Conservation (phyloP, 2,888 invertebrate genomes). For the Apodemia duryi region DNA sequence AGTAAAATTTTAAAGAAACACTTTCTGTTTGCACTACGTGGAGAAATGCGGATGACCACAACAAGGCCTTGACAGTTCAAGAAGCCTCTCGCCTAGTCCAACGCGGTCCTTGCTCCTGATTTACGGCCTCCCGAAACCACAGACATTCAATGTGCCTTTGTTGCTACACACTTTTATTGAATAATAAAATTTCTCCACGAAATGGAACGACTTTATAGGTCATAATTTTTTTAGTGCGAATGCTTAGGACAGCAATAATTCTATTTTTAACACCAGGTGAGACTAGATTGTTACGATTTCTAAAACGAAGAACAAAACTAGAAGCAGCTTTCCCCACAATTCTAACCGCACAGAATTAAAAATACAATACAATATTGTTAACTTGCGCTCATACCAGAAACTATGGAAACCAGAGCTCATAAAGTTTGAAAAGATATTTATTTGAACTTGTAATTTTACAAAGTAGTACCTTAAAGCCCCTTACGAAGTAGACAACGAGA, state of each 20-base stretch:
- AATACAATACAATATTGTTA: background rate
- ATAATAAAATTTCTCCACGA: slow-evolving; percentile 74
- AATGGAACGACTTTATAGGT: slow-evolving; percentile 73
- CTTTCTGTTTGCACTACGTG: slow-evolving; percentile 49
- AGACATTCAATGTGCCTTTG: slow-evolving; percentile 74
- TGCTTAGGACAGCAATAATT: slow-evolving; percentile 32
- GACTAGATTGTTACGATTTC: background rate
- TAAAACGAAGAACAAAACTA: slow-evolving; percentile 3
- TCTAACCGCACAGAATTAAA: slow-evolving; percentile 5
- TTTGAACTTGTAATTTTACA: background rate
- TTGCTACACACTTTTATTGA: slow-evolving; percentile 71
- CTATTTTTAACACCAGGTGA: slow-evolving; percentile 18
- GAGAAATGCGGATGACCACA: slow-evolving; percentile 61
- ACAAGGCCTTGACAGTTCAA: slow-evolving; percentile 70
- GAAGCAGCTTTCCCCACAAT: background rate
- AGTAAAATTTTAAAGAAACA: slow-evolving; percentile 25
- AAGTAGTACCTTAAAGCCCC: background rate
- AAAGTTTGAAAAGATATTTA: background rate
- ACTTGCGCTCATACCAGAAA: background rate
- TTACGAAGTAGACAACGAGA: too few species aligned
- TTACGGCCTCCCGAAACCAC: slow-evolving; percentile 72
- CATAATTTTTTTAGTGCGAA: slow-evolving; percentile 61
- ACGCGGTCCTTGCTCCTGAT: slow-evolving; percentile 71
- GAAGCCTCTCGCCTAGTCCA: slow-evolving; percentile 56
- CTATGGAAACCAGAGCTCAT: background rate